These are phyloP conservation scores for Sphenopsis melanotis DNA, from an alignment of 2,797 vertebrate genomes.

Conservation along the genomic window DNA sequence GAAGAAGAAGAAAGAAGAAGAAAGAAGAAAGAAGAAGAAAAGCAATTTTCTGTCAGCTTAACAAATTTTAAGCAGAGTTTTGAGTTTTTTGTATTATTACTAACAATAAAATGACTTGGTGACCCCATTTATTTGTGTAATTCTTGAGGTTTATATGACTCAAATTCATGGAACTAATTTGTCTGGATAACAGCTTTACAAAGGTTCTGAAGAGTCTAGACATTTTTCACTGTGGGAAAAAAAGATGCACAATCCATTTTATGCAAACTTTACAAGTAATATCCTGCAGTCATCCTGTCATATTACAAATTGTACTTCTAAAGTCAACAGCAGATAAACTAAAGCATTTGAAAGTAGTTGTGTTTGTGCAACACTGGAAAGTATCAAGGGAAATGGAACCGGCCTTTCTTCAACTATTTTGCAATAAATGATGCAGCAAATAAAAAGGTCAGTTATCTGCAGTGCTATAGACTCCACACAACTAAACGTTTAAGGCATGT, in stretches of 20 bases:
- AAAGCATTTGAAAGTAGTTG: neutral
- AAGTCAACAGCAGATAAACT: conserved; percentile 30
- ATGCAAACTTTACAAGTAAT: conserved; percentile 32
- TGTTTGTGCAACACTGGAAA: conserved; percentile 18
- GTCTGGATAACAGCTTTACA: conserved; percentile 71
- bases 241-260: conserved; percentile 27
- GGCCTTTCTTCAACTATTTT: neutral
- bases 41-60: neutral
- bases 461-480: neutral
- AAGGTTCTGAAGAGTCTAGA: conserved; percentile 68
- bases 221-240: conserved; percentile 69
- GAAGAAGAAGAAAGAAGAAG: neutral
- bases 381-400: neutral
- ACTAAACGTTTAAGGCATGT: neutral
- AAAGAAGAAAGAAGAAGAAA: neutral
- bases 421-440: neutral
- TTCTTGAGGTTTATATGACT: conserved; percentile 62
- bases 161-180: conserved; percentile 73
- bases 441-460: neutral
- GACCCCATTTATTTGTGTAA: conserved; percentile 63
- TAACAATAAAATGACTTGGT: conserved; percentile 46
- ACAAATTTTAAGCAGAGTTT: neutral
- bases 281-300: conserved; percentile 16
- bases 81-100: neutral
- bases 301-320: conserved; percentile 1